Evolutionary conservation across 2,888 invertebrate genomes (phyloP).

Genomic region (Euproctis similis): DNA sequence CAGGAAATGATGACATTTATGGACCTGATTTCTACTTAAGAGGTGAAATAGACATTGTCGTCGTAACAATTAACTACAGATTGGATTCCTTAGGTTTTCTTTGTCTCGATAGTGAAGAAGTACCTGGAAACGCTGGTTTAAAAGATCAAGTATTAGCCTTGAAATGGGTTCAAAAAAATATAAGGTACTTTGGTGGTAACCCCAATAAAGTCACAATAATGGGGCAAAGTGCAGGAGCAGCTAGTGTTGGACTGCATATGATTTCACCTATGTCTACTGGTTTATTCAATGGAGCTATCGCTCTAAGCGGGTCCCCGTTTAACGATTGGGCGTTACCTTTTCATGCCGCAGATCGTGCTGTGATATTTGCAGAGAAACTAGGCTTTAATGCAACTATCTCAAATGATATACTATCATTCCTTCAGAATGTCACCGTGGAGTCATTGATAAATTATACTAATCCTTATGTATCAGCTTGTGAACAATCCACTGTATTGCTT

Average conservation of each 20-base stretch:
- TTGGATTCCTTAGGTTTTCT: slow-evolving; percentile 72
- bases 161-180: slow-evolving; percentile 38
- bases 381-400: neutral
- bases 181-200: slow-evolving; percentile 38
- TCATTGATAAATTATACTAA: neutral
- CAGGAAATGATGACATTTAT: slow-evolving; percentile 55
- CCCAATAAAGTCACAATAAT: slow-evolving; percentile 35
- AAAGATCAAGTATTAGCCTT: slow-evolving; percentile 50
- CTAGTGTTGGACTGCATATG: slow-evolving; percentile 28
- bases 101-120: slow-evolving; percentile 63
- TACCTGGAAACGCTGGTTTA: slow-evolving; percentile 76
- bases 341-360: slow-evolving; percentile 29
- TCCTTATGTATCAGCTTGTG: neutral
- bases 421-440: neutral
- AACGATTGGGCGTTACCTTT: slow-evolving; percentile 34
- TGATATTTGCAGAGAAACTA: slow-evolving; percentile 5
- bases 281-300: slow-evolving; percentile 38
- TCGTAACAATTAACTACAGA: slow-evolving; percentile 76
- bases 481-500: neutral
- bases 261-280: slow-evolving; percentile 45
- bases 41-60: slow-evolving; percentile 49
- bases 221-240: slow-evolving; percentile 42
- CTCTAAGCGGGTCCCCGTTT: slow-evolving; percentile 21
- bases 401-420: neutral
- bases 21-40: slow-evolving; percentile 71